Base-by-base conservation (phyloP, 2,113 vertebrate genomes). In the Forbesichthys papilliferus region DNA sequence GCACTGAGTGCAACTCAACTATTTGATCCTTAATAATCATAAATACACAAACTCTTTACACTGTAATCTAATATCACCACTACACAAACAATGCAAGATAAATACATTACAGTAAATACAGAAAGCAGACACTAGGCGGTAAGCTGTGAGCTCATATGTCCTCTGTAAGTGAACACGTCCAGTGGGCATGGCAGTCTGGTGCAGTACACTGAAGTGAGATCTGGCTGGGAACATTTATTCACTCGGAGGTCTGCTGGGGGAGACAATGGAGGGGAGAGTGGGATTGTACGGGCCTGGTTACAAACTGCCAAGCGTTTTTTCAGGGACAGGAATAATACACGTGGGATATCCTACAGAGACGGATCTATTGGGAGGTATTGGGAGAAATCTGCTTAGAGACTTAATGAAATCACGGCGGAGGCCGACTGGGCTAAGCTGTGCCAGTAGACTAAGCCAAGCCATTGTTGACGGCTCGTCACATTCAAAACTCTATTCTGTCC, bases 221-320 rank as follows among this genome's bases (percentile, higher is more conserved):
- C 88, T 87, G 82, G 71, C 80, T 3, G 4, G 56, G 61, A 82
- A 72, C 69, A 58, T 77, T 82, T 72, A 77, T 80, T 78, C 79
- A 68, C 57, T 66, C 18, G 34, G 48, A 65, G 60, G 75, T 82
- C 80, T 87, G 85, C 64, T 70, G 66, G 66, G 55, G 65, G 65
- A 82, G 76, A 90, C 84, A 89, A 89, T 86, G 65, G 79, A 77
- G 75, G 77, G 61, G 59, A 84, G 82, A 61, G 66, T 78, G 67
- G 71, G 82, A 77, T 20, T 58, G 5, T 27, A 69, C 74, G 74
- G 73, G 83, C 74, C 77, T 78, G 71, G 51, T 81, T 85, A 75
- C 65, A 61, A 75, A 73, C 60, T 70, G 76, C 18, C 1, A 18
- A 71, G 61, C 5, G 1, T 59, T 78, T 67, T 71, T 64, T 64